phyloP scores from a whole-genome alignment of 2,888 invertebrate species.

The Gortyna flavago region DNA sequence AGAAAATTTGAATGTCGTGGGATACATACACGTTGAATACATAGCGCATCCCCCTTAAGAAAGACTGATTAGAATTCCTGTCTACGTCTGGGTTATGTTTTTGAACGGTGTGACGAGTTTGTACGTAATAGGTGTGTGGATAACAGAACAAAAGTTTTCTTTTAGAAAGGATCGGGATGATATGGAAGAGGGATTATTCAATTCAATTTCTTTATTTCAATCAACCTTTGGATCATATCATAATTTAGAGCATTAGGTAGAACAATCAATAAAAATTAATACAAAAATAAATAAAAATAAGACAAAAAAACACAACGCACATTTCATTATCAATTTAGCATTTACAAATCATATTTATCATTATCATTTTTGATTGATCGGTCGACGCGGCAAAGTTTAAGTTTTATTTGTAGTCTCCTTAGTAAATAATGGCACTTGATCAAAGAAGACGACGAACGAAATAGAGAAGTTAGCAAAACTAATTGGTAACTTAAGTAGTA shows the following conservation, averaged over 20 bases:
- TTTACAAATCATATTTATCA: too few relatives aligned
- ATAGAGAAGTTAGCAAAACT: background rate
- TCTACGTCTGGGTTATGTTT: conserved; percentile 6
- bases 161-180: background rate
- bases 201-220: too few relatives aligned
- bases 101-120: background rate
- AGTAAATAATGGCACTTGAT: background rate
- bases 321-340: too few relatives aligned
- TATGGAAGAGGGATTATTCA: background rate
- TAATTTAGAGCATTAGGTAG: too few relatives aligned
- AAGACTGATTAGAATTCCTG: conserved; percentile 30
- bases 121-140: conserved; percentile 8
- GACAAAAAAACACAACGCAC: too few relatives aligned
- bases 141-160: background rate
- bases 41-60: background rate
- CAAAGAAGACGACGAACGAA: background rate
- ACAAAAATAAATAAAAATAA: too few relatives aligned
- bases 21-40: background rate
- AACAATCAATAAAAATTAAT: too few relatives aligned
- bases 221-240: too few relatives aligned
- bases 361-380: background rate
- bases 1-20: background rate
- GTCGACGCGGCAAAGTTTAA: background rate
- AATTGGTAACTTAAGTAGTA: background rate
- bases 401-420: background rate